Conservation (phyloP, 2,888 invertebrate species). For the Morpho deidamia region DNA sequence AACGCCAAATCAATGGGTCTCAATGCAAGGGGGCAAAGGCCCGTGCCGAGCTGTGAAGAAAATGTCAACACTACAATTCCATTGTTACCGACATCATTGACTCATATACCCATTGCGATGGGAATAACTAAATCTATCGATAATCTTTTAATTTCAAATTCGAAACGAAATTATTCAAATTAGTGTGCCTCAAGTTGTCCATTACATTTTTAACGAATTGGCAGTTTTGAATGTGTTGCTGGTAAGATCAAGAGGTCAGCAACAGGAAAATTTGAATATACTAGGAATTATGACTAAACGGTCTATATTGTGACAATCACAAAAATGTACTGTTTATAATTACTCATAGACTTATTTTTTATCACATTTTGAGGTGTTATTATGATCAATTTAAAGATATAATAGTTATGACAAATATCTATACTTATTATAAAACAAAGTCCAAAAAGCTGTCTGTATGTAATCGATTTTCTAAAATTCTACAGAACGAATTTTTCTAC, state of each 20-base stretch:
- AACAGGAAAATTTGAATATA: conserved; percentile 4
- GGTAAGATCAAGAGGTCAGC: not conserved
- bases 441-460: too few species aligned
- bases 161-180: too few species aligned
- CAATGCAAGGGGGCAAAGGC: conserved; percentile 32
- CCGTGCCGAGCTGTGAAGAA: conserved; percentile 40
- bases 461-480: too few species aligned
- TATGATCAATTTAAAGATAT: too few species aligned
- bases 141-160: not conserved
- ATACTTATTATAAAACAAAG: too few species aligned
- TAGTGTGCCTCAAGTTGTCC: too few species aligned
- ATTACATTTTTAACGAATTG: too few species aligned
- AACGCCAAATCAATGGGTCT: conserved; percentile 59
- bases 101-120: conserved; percentile 7
- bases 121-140: not conserved
- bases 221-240: too few species aligned
- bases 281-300: conserved; percentile 8
- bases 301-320: not conserved
- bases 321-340: not conserved
- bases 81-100: conserved; percentile 41
- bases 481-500: too few species aligned
- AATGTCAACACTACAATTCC: conserved; percentile 53
- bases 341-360: not conserved
- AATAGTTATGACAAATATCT: too few species aligned
- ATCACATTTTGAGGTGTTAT: too few species aligned